These are phyloP conservation scores for Gavialis gangeticus DNA, from an alignment of 2,113 vertebrate species.

Conservation along the genomic window DNA sequence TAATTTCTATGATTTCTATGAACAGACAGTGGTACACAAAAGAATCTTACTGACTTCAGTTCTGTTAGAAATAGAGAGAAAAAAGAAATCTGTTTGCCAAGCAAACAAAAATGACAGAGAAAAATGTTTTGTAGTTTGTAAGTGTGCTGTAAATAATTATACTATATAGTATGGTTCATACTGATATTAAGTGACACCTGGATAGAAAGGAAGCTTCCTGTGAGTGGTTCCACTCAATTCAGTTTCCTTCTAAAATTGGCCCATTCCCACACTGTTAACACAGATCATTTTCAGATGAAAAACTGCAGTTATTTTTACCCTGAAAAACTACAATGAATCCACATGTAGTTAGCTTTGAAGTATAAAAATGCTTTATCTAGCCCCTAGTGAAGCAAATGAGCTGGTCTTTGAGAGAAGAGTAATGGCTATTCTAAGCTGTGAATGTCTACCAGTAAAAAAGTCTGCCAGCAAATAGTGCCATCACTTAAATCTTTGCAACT, in stretches of 20 bases:
- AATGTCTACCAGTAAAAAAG: neutral
- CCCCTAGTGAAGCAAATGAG: neutral
- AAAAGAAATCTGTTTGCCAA: neutral
- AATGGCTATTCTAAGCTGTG: neutral
- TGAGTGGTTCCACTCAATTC: conserved; percentile 52
- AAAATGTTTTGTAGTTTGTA: neutral
- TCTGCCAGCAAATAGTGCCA: neutral
- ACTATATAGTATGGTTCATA: neutral
- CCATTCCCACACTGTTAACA: neutral
- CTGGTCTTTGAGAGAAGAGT: neutral
- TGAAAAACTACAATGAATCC: conserved; percentile 39
- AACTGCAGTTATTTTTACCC: conserved; percentile 17
- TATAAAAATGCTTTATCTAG: conserved; percentile 14
- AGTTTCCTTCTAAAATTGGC: conserved; percentile 21
- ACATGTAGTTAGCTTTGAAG: conserved; percentile 39
- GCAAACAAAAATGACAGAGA: neutral
- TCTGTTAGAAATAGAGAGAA: neutral
- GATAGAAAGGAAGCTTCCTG: neutral
- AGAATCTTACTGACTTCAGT: neutral
- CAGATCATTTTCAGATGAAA: conserved; percentile 58
- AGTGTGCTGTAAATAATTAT: neutral
- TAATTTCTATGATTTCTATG: too few species aligned
- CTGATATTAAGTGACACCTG: conserved; percentile 9
- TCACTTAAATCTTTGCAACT: neutral
- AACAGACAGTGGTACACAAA: neutral